Evolutionary conservation across 2,888 invertebrate genomes (phyloP), one percentile per base, ranked within the genome.

Genomic region (Brachypterus glaber): DNA sequence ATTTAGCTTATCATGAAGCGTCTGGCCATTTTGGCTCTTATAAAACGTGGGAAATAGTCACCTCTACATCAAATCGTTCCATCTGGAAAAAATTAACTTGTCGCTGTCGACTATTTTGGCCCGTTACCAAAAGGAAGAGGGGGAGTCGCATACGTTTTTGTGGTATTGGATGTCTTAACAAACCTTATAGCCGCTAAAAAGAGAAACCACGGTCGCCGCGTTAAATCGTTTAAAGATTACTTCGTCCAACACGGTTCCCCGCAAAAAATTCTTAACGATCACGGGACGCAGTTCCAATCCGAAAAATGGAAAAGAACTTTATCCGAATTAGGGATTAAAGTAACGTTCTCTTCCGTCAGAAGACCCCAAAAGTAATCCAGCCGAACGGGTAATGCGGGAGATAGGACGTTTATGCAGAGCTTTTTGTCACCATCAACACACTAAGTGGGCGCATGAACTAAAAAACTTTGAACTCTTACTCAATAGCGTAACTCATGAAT

Each of bases 121-220:
- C 40, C 43, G 2, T 12, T 43, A 47, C 51, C 51, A 2, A 15
- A 29, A 12, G 40, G 45, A 7, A 30, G 40, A 4, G 43, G 33
- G n/a, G 35, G 41, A 2, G 44, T 45, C 1, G 27, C 45, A 5
- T 27, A 35, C 17, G 39, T 53, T 15, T 47, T 54, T n/a, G 51
- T 54, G 1, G 35, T 46, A 4, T 36, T 54, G 1, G 50, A 54
- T 30, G 18, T 32, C 5, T 53, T 53, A 27, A 43, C 46, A 4
- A 52, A 43, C 38, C 29, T 24, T 53, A 3, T 54, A 48, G 33
- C 39, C 50, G 2, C 8, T 46, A 4, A 40, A 38, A 16, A 32
- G 39, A 15, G 54, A 52, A 1, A 41, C 42, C 4, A 46, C 37
- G 2, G 13, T n/a, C 2, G 30, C 37, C 3, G 31, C 30, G 3